A percentile compares a stretch with the other conserved stretches of the same genome.
Evolutionary conservation across 2,797 vertebrate genomes (phyloP).

Genomic region (Hemibagrus guttatus): DNA sequence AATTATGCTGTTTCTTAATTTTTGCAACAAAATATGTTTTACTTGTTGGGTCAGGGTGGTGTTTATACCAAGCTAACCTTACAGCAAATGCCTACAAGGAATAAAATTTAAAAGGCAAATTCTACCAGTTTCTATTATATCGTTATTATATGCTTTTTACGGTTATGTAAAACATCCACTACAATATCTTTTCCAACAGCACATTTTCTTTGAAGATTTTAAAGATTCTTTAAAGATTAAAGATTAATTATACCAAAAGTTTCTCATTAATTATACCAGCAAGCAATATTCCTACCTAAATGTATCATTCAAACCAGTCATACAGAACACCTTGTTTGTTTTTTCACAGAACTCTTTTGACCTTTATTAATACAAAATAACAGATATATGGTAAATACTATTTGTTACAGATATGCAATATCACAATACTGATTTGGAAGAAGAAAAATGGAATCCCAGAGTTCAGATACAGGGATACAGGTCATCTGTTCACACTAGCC

Average conservation of each 20-base stretch:
- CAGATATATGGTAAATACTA: neutral
- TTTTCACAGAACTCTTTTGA: slow-evolving; percentile 14
- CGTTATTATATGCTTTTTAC: neutral
- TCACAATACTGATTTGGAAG: slow-evolving; percentile 16
- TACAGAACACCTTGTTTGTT: neutral
- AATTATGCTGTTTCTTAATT: neutral
- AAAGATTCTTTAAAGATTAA: neutral
- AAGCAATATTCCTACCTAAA: neutral
- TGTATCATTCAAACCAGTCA: neutral
- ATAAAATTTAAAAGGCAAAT: slow-evolving; percentile 12
- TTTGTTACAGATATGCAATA: neutral
- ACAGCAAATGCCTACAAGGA: neutral
- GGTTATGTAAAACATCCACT: neutral
- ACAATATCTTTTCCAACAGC: neutral
- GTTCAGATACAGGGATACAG: neutral
- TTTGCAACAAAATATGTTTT: slow-evolving; percentile 7
- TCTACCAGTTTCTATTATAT: neutral
- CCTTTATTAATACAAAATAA: slow-evolving; percentile 33
- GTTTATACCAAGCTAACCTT: neutral
- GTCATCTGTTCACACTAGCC: slow-evolving; percentile 26
- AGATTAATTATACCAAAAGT: neutral
- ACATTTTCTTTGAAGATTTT: neutral
- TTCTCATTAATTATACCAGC: neutral
- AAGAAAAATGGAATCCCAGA: slow-evolving; percentile 11
- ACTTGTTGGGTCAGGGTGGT: neutral